Evolutionary conservation across 2,888 invertebrate species (phyloP).

Genomic region (Clusia tigrina): DNA sequence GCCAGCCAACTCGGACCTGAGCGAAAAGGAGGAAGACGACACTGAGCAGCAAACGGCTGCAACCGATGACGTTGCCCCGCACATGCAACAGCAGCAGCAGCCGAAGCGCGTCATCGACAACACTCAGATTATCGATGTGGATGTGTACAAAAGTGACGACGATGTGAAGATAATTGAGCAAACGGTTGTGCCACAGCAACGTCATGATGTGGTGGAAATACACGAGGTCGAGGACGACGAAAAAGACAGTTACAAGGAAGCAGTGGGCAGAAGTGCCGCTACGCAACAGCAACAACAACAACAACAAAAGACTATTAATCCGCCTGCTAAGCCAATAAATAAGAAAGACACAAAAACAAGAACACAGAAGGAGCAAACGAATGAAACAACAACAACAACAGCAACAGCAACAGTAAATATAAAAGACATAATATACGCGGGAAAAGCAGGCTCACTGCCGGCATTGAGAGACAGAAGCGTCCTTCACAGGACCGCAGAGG

Average conservation of each 20-base stretch:
- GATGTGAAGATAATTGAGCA: constrained; percentile 55
- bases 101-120: constrained; percentile 6
- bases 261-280: constrained; percentile 12
- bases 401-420: constrained; percentile 2
- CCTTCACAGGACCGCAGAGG: no score
- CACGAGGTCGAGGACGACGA: constrained; percentile 46
- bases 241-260: constrained; percentile 29
- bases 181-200: no score
- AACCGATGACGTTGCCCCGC: constrained; percentile 16
- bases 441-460: no score
- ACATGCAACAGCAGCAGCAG: neutral
- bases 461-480: no score
- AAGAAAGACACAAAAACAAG: neutral
- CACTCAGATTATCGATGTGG: constrained; percentile 52
- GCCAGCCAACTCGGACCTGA: constrained; percentile 46
- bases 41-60: constrained; percentile 16
- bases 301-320: neutral
- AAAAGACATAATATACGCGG: no score
- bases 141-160: constrained; percentile 51
- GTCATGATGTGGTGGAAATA: constrained; percentile 50
- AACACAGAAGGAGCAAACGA: neutral
- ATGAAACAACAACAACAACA: neutral
- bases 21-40: constrained; percentile 39
- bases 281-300: constrained; percentile 8
- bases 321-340: neutral